Conservation (phyloP, 2,888 invertebrate species). For the Azorinus chamasolen region DNA sequence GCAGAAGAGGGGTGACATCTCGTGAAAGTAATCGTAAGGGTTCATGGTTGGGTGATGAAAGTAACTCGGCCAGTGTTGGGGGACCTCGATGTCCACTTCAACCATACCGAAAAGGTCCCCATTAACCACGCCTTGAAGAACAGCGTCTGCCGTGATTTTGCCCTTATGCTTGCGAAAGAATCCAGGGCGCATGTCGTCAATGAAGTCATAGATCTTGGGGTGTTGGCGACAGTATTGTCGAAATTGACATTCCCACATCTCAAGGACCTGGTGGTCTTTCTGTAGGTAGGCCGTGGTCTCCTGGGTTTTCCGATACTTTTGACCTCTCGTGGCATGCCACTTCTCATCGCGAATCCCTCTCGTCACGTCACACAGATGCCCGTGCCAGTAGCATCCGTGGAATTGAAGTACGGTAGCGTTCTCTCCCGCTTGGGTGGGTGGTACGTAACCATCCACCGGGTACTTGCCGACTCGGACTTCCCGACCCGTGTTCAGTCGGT, state of each 20-base stretch:
- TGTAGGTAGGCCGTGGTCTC: slow-evolving; percentile 9
- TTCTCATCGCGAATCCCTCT: not conserved
- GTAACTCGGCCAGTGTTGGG: slow-evolving; percentile 24
- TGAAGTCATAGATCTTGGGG: slow-evolving; percentile 39
- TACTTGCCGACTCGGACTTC: no score
- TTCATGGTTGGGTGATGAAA: slow-evolving; percentile 27
- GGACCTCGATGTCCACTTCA: slow-evolving; percentile 46
- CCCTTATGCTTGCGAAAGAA: slow-evolving; percentile 37
- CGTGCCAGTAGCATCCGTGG: slow-evolving; percentile 54
- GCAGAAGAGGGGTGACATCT: slow-evolving; percentile 54
- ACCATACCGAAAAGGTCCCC: slow-evolving; percentile 44
- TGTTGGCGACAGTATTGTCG: slow-evolving; percentile 22
- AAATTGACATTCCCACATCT: slow-evolving; percentile 55
- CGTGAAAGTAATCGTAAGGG: slow-evolving; percentile 34
- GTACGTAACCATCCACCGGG: slow-evolving; percentile 44
- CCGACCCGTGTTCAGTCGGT: no score
- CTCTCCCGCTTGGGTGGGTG: slow-evolving; percentile 7
- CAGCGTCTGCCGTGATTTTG: slow-evolving; percentile 11
- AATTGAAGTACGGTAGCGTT: slow-evolving; percentile 38
- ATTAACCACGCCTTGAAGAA: slow-evolving; percentile 25
- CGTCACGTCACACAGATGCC: slow-evolving; percentile 12
- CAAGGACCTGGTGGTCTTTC: slow-evolving; percentile 17
- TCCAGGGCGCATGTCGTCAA: slow-evolving; percentile 18
- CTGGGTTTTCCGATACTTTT: slow-evolving; percentile 22
- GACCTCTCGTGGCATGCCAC: slow-evolving; percentile 2